These are phyloP conservation scores for Emys orbicularis DNA, from an alignment of 2,797 vertebrate species.

Conservation along the genomic window DNA sequence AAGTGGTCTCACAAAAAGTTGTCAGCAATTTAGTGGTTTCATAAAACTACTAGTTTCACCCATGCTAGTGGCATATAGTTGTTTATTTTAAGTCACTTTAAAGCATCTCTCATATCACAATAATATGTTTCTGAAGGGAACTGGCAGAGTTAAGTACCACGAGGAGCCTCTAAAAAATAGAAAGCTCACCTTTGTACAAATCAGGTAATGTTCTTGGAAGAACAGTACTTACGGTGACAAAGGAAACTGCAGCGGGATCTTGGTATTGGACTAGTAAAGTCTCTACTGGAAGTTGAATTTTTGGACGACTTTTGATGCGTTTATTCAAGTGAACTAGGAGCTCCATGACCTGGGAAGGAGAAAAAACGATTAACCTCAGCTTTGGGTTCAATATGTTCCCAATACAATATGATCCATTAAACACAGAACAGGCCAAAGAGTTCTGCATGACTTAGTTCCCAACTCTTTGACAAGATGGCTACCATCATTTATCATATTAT, in stretches of 20 bases:
- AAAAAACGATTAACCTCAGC: background rate
- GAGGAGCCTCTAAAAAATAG: background rate
- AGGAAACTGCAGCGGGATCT: constrained; percentile 96
- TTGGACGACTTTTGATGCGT: constrained; percentile 97
- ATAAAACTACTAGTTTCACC: background rate
- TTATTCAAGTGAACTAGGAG: constrained; percentile 97
- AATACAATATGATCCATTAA: background rate
- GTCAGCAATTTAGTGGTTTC: background rate
- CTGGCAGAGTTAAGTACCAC: background rate
- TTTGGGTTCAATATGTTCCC: background rate
- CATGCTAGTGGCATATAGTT: background rate
- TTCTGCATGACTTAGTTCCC: background rate
- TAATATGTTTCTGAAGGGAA: background rate
- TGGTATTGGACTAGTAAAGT: constrained; percentile 97
- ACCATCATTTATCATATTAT: background rate
- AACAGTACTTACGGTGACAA: constrained; percentile 91
- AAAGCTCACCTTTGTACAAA: background rate
- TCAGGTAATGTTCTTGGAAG: background rate
- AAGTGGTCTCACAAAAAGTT: background rate
- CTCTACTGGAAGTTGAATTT: constrained; percentile 98
- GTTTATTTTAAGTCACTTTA: background rate
- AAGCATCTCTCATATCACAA: background rate
- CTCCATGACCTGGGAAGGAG: constrained; percentile 93
- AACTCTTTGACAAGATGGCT: background rate
- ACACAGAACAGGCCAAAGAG: background rate